Evolutionary conservation across 2,888 invertebrate genomes (phyloP).

Genomic region (Hemithea aestivaria): DNA sequence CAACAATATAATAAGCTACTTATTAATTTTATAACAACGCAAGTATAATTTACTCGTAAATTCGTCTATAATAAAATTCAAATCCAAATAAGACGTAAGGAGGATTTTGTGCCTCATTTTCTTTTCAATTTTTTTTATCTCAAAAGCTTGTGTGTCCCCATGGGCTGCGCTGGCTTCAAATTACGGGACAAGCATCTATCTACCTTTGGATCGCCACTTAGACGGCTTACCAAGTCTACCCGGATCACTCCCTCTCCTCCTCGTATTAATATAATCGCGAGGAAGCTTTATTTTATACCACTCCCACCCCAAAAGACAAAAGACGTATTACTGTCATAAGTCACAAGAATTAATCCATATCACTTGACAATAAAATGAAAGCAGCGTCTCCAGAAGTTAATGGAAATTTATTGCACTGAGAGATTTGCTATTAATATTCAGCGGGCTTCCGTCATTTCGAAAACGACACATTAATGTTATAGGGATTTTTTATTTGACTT

Average conservation of each 20-base stretch:
- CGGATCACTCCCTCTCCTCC: slow-evolving; percentile 62
- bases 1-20: no score
- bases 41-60: no score
- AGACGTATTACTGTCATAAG: slow-evolving; percentile 79
- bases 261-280: slow-evolving; percentile 75
- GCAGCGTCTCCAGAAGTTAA: slow-evolving; percentile 74
- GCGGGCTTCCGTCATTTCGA: slow-evolving; percentile 18
- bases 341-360: slow-evolving; percentile 77
- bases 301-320: slow-evolving; percentile 59
- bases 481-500: slow-evolving; percentile 13
- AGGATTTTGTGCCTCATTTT: slow-evolving; percentile 1
- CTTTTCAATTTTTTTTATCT: slow-evolving; percentile 17
- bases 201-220: slow-evolving; percentile 51
- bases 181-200: slow-evolving; percentile 33
- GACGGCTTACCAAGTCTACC: slow-evolving; percentile 59
- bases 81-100: no score
- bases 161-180: slow-evolving; percentile 32
- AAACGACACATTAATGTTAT: slow-evolving; percentile 17
- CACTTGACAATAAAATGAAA: slow-evolving; percentile 74
- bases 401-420: slow-evolving; percentile 67
- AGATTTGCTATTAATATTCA: slow-evolving; percentile 32
- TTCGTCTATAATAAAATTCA: no score
- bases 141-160: slow-evolving; percentile 11
- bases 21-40: no score
- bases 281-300: slow-evolving; percentile 71